phyloP scores from a whole-genome alignment of 2,888 invertebrate genomes.

The Drosophila peninsularis region DNA sequence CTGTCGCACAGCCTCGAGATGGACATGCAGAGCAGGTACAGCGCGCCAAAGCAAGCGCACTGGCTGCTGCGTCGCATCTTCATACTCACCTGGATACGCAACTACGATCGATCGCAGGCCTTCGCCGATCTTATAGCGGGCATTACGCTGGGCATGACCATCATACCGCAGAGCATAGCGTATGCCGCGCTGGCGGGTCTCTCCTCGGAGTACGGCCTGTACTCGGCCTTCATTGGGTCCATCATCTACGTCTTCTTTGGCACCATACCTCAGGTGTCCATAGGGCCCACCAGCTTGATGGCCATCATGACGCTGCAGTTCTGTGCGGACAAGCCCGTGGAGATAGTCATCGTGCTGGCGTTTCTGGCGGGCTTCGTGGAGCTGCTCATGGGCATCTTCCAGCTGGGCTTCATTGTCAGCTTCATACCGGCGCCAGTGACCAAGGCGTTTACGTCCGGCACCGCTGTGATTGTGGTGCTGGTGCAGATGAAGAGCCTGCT shows the following conservation, averaged over 20 bases:
- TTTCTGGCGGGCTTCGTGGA: constrained; percentile 92
- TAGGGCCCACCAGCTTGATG: constrained; percentile 97
- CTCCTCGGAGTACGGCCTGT: constrained; percentile 95
- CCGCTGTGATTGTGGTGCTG: constrained; percentile 90
- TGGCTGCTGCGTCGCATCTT: constrained; percentile 85
- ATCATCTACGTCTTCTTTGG: constrained; percentile 95
- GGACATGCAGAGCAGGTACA: constrained; percentile 69
- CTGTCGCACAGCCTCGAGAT: constrained; percentile 56
- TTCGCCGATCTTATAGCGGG: constrained; percentile 94
- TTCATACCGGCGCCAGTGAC: constrained; percentile 93
- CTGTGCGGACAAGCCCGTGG: constrained; percentile 88
- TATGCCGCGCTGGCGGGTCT: constrained; percentile 94
- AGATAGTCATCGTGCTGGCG: constrained; percentile 90
- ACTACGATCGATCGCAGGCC: constrained; percentile 89
- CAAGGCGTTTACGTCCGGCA: constrained; percentile 93
- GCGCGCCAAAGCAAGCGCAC: constrained; percentile 64
- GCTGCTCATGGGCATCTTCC: constrained; percentile 91
- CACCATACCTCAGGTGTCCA: constrained; percentile 93
- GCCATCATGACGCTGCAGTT: constrained; percentile 92
- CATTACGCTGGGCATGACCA: constrained; percentile 93
- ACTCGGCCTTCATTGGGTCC: constrained; percentile 95
- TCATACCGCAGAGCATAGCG: constrained; percentile 97
- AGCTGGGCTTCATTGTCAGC: constrained; percentile 92
- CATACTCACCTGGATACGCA: constrained; percentile 88
- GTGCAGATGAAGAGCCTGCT: constrained; percentile 91